Percentiles rank a stretch among this genome's conserved stretches.
These are phyloP conservation scores for Trissolcus brochymenae DNA, from an alignment of 2,888 invertebrate species.

Conservation along the genomic window DNA sequence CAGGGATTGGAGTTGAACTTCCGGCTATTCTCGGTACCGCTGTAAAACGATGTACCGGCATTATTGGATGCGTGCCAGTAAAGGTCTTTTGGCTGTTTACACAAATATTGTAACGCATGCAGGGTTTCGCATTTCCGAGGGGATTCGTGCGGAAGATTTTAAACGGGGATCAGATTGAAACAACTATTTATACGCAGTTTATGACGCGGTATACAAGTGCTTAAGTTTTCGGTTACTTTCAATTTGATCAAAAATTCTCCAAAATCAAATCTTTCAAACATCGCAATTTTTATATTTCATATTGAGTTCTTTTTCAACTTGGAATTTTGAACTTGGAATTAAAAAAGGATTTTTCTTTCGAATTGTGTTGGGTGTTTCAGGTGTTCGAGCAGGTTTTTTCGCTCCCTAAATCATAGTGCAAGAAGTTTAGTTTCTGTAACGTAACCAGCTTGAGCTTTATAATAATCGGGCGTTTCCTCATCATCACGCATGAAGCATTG, in stretches of 20 bases:
- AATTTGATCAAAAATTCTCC: too few relatives aligned
- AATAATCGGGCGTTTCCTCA: slow-evolving; percentile 76
- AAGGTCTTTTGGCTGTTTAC: slow-evolving; percentile 21
- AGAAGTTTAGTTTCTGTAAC: slow-evolving; percentile 24
- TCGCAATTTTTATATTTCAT: too few relatives aligned
- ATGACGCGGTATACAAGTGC: neutral
- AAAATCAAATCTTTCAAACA: too few relatives aligned
- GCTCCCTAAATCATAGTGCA: slow-evolving; percentile 20
- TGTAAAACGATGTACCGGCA: slow-evolving; percentile 16
- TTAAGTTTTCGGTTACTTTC: too few relatives aligned
- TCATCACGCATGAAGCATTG: slow-evolving; percentile 70
- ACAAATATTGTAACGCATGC: slow-evolving; percentile 22
- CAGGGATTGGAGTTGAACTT: slow-evolving; percentile 13
- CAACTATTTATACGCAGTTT: slow-evolving; percentile 15
- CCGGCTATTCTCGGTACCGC: slow-evolving; percentile 20
- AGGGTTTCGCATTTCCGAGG: slow-evolving; percentile 20
- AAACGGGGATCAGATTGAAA: slow-evolving; percentile 13
- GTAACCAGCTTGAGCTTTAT: slow-evolving; percentile 61
- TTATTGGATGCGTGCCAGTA: slow-evolving; percentile 23
- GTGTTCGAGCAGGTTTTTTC: neutral
- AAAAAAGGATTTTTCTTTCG: neutral
- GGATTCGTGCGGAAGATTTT: slow-evolving; percentile 15
- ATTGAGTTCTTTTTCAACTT: too few relatives aligned
- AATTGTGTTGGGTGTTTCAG: too few relatives aligned
- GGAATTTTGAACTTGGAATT: neutral